phyloP scores from a whole-genome alignment of 2,888 invertebrate species.

The Sphecodes monilicornis region DNA sequence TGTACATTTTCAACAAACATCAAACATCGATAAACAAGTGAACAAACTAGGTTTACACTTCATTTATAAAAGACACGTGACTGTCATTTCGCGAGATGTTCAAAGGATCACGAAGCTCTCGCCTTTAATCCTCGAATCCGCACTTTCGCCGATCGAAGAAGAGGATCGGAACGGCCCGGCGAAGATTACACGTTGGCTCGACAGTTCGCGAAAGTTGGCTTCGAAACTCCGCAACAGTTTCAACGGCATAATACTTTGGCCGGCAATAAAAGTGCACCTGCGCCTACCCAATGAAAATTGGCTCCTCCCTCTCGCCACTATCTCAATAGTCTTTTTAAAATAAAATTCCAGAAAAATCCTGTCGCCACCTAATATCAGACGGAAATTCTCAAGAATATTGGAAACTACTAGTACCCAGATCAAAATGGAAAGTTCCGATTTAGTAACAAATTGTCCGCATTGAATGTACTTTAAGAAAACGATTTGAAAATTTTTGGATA shows the following conservation, averaged over 20 bases:
- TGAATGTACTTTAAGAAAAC: neutral
- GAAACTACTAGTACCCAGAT: neutral
- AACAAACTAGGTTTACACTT: neutral
- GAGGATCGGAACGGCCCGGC: conserved; percentile 11
- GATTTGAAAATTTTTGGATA: neutral
- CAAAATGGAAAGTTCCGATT: neutral
- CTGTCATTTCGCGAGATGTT: conserved; percentile 26
- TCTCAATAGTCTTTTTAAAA: neutral
- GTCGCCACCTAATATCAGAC: neutral
- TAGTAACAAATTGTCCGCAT: neutral
- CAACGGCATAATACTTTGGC: conserved; percentile 45
- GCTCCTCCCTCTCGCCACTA: neutral
- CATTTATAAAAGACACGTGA: neutral
- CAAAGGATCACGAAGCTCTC: conserved; percentile 41
- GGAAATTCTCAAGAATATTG: neutral
- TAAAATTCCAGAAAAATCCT: neutral
- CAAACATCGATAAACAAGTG: neutral
- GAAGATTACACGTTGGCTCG: conserved; percentile 53
- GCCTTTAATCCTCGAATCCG: conserved; percentile 52
- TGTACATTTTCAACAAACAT: no score
- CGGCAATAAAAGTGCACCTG: conserved; percentile 36
- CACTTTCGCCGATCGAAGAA: conserved; percentile 35
- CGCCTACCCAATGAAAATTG: conserved; percentile 37
- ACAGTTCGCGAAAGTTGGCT: conserved; percentile 46
- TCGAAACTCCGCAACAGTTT: conserved; percentile 52